A percentile compares a stretch with the other conserved stretches of the same genome.
These are phyloP conservation scores for Dexiosoma caninum DNA, from an alignment of 2,888 invertebrate species.

Conservation along the genomic window DNA sequence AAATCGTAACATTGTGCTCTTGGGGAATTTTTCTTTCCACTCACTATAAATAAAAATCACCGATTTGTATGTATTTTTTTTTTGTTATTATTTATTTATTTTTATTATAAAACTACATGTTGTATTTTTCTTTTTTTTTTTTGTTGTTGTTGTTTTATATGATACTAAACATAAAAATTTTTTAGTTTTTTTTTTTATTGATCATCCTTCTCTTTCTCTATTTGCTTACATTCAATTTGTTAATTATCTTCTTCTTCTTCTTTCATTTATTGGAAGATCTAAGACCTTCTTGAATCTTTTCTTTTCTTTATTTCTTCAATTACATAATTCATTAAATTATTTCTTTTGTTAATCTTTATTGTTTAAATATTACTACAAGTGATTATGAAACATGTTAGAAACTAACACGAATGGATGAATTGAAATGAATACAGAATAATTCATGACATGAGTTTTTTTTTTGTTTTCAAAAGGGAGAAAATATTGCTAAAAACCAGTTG, in stretches of 20 bases:
- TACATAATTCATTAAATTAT: constrained; percentile 38
- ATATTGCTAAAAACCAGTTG: constrained; percentile 61
- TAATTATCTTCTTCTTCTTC: constrained; percentile 24
- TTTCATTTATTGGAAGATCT: constrained; percentile 32
- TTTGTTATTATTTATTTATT: constrained; percentile 50
- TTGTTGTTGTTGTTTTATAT: constrained; percentile 48
- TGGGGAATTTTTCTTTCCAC: too few relatives aligned
- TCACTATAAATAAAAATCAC: neutral
- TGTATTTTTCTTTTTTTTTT: constrained; percentile 40
- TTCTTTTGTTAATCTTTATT: constrained; percentile 22
- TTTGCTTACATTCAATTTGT: constrained; percentile 35
- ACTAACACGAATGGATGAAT: constrained; percentile 43
- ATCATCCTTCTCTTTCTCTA: too few relatives aligned
- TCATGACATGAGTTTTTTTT: neutral
- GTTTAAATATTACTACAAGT: constrained; percentile 46
- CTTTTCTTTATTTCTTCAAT: constrained; percentile 25
- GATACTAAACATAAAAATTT: constrained; percentile 59
- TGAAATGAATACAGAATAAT: constrained; percentile 21
- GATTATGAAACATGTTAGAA: constrained; percentile 44
- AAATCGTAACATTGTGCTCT: too few relatives aligned
- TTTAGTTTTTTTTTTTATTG: constrained; percentile 23
- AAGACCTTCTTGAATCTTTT: constrained; percentile 31
- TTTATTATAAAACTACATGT: constrained; percentile 63
- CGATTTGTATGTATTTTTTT: constrained; percentile 20
- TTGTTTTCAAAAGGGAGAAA: neutral